These are phyloP conservation scores for Canis aureus DNA, from an alignment of 2,113 vertebrate genomes.

Conservation along the genomic window DNA sequence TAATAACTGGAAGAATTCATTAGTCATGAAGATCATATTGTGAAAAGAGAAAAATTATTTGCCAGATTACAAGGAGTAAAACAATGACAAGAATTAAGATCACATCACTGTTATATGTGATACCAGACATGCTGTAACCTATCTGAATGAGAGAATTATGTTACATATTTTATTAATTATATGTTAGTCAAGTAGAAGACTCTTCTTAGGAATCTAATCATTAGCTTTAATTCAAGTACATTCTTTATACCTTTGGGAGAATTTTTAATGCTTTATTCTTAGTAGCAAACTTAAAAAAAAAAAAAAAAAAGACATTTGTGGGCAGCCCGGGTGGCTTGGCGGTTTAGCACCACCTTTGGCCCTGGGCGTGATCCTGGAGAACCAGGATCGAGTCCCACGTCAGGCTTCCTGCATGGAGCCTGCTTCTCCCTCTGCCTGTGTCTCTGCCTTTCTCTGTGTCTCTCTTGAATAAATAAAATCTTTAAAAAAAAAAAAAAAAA, in stretches of 20 bases:
- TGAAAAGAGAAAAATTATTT: not conserved
- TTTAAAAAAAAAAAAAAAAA: not conserved
- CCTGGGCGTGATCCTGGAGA: too few relatives aligned
- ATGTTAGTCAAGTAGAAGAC: not conserved
- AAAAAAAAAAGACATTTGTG: not conserved
- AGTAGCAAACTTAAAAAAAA: not conserved
- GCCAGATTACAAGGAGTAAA: not conserved
- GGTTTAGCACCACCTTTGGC: too few relatives aligned
- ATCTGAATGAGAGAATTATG: constrained; percentile 32
- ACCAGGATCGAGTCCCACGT: too few relatives aligned
- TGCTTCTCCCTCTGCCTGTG: too few relatives aligned
- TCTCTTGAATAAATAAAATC: too few relatives aligned
- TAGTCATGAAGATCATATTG: not conserved
- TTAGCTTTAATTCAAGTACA: not conserved
- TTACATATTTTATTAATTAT: constrained; percentile 31
- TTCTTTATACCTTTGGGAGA: not conserved
- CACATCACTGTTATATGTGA: not conserved
- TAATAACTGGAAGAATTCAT: not conserved
- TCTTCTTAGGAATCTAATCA: constrained; percentile 13
- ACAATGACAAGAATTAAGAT: not conserved
- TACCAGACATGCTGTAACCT: not conserved
- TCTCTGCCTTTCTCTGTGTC: too few relatives aligned
- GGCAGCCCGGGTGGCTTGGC: too few relatives aligned
- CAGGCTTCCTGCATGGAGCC: too few relatives aligned
- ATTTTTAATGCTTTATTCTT: not conserved